Evolutionary conservation across 2,113 vertebrate species (phyloP).

Genomic region (Pteronura brasiliensis): DNA sequence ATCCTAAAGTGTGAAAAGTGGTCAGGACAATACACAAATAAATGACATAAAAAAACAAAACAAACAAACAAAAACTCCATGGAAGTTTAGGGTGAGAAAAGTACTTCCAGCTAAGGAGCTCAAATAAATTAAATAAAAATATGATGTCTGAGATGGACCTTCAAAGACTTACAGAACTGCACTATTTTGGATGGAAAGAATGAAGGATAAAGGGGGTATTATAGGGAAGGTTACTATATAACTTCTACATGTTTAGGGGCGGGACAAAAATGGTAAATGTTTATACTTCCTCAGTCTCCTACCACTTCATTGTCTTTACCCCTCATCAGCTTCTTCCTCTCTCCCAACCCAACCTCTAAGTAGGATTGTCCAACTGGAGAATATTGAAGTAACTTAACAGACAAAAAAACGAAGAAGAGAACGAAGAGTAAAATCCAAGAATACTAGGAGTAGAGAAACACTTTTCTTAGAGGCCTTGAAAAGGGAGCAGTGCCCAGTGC

Average conservation of each 20-base stretch:
- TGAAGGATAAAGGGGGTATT: not conserved
- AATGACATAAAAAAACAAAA: not conserved
- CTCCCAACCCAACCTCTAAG: not conserved
- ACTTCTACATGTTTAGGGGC: not conserved
- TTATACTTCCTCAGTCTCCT: not conserved
- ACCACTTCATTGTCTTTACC: not conserved
- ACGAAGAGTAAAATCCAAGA: not conserved
- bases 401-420: not conserved
- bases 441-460: not conserved
- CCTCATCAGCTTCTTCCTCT: not conserved
- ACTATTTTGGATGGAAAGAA: not conserved
- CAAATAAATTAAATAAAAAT: not conserved
- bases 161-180: not conserved
- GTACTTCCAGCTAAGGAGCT: not conserved
- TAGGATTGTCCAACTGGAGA: not conserved
- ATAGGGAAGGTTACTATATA: not conserved
- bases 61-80: not conserved
- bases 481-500: not conserved
- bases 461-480: not conserved
- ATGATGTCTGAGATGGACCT: not conserved
- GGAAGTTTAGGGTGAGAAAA: not conserved
- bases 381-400: not conserved
- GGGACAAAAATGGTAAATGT: not conserved
- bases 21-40: not conserved
- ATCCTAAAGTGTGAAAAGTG: not conserved